phyloP scores from a whole-genome alignment of 2,113 vertebrate genomes.

The Helogale parvula region DNA sequence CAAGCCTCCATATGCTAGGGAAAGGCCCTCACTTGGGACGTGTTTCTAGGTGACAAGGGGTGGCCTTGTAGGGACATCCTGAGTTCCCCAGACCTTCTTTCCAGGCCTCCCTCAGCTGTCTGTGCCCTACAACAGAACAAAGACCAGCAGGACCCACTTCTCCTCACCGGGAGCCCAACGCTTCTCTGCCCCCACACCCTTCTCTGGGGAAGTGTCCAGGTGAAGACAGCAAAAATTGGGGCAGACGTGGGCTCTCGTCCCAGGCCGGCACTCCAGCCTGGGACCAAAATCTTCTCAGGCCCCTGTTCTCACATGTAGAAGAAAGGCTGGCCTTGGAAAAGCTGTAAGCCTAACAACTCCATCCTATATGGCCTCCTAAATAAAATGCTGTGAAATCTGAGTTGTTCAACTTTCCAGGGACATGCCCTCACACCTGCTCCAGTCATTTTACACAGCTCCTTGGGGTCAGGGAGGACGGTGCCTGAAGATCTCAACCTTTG shows the following conservation, averaged over 20 bases:
- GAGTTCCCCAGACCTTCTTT: neutral
- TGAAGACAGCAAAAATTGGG: neutral
- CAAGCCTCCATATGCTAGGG: conserved; percentile 39
- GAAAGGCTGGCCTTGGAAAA: neutral
- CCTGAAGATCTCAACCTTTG: neutral
- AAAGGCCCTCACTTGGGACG: neutral
- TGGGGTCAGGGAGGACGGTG: neutral
- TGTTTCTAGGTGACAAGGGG: neutral
- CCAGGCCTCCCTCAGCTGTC: neutral
- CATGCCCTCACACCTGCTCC: neutral
- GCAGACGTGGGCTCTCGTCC: neutral
- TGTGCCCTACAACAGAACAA: neutral
- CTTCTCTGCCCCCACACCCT: neutral
- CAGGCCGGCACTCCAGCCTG: neutral
- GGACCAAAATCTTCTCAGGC: neutral
- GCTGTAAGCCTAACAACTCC: neutral
- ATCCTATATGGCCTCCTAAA: neutral
- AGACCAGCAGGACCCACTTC: neutral
- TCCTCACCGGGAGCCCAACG: conserved; percentile 27
- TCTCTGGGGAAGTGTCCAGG: neutral
- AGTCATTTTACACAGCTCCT: neutral
- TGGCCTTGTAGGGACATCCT: conserved; percentile 2
- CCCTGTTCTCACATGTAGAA: neutral
- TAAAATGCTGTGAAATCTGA: neutral
- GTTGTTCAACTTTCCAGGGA: neutral